Percentiles rank a stretch among this genome's conserved stretches.
phyloP scores from a whole-genome alignment of 2,888 invertebrate species.

The Nomada fucata region DNA sequence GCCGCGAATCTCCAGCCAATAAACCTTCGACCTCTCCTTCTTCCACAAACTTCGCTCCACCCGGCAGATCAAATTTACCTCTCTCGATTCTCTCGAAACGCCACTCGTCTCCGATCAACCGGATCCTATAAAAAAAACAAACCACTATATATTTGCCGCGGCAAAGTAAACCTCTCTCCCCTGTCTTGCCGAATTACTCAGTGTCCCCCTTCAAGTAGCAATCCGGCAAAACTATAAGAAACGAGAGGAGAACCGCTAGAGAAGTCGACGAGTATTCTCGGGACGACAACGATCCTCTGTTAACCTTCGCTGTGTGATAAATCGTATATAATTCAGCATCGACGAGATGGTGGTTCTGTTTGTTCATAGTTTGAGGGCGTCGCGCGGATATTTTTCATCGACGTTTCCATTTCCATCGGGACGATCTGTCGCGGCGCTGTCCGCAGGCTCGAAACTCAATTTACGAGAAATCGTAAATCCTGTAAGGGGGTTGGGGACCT shows the following conservation, averaged over 20 bases:
- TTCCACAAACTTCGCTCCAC: not conserved
- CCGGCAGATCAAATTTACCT: not conserved
- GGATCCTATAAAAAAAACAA: not conserved
- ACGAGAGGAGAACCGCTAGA: not conserved
- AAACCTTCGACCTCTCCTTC: not conserved
- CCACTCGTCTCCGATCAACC: not conserved
- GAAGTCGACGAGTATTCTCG: slow-evolving; percentile 17
- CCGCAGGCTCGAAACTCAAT: slow-evolving; percentile 55
- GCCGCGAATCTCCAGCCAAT: not conserved
- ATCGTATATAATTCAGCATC: slow-evolving; percentile 34
- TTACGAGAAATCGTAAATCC: slow-evolving; percentile 66
- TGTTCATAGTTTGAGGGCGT: slow-evolving; percentile 19
- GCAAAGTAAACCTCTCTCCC: not conserved
- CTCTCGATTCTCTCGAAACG: not conserved
- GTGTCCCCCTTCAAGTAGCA: not conserved
- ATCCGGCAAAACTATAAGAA: not conserved
- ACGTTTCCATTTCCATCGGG: slow-evolving; percentile 58
- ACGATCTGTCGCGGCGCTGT: slow-evolving; percentile 52
- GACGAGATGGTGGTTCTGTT: slow-evolving; percentile 6
- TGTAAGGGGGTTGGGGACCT: not conserved
- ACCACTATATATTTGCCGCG: too few relatives aligned
- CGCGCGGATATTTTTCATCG: slow-evolving; percentile 54
- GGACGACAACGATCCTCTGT: not conserved
- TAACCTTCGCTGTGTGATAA: slow-evolving; percentile 20
- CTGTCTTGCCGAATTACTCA: too few relatives aligned